Evolutionary conservation across 1,140 invertebrate species (phyloP), one percentile per base, ranked within the genome.

Genomic region (Penaeus chinensis): DNA sequence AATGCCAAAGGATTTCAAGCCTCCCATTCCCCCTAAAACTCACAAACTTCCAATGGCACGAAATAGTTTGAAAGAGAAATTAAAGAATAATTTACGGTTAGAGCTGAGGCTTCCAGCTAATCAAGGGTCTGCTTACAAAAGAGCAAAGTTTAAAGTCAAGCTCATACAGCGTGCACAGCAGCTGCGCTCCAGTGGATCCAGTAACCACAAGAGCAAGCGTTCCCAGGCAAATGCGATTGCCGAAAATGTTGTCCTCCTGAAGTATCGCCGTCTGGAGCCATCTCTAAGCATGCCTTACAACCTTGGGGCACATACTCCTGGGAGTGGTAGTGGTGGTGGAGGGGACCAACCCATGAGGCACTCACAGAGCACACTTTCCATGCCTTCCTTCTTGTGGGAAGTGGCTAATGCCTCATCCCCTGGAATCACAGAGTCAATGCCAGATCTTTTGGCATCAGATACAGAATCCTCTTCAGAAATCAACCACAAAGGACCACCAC

Each of bases 341-440:
- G 92, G 85, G 80, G 89, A 87, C 77, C 90, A 91, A 76, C 74
- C 89, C 7, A 92, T 95, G 90, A 91, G 94, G 85, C 94, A 94
- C 92, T 94, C 94, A 76, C 93, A 94, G 91, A 95, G 94, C 91
- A 94, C 94, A 62, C 93, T 94, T 32, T 94, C 94, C 47, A 92
- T 92, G 90, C 92, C 92, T 24, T 90, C 90, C 13, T 90, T 90
- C 69, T 62, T 90, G 66, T 90, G 90, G 90, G 90, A 90, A 42
- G 85, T 87, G 13, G 87, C 87, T 5, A 90, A 84, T 60, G 85
- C 90, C 20, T 78, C 90, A 11, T 89, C 90, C 4, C 88, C 90
- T 20, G 90, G 88, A 18, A 87, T 89, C 27, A 88, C 90, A 22
- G 90, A 90, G 65, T 90, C 90, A 19, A 87, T 90, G 88, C 90